Base-by-base conservation (phyloP, 2,888 invertebrate genomes). In the Caenorhabditis sp. region DNA sequence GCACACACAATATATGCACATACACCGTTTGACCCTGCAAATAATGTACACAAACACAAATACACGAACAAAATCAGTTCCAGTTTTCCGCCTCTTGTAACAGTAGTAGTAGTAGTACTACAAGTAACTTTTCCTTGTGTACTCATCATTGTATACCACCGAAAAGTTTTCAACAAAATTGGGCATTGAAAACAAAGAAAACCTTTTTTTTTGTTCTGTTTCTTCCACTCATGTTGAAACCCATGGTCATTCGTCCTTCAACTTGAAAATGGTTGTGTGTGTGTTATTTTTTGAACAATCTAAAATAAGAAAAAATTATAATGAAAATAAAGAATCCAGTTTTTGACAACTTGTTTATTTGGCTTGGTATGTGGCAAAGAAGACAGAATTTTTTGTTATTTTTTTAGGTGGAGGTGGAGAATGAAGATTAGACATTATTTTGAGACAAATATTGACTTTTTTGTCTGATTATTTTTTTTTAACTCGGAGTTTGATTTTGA, bases 1-100 rank as follows among this genome's bases (percentile, higher is more conserved):
- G 14, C 43, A 43, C 43, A 43, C 43, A 17, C 12, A 43, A 31
- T 31, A 10, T 14, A 43, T 14, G 17, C 17, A 43, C 23, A 52
- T 23, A 52, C 52, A 52, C 52, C 52, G 52, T 52, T 52, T 52
- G 52, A 52, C 52, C 52, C 52, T 20, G 43, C 43, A 43, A 43
- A 43, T 23, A 52, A 8, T 4, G 23, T 52, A 52, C 52, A 52
- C n/a, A 52, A 7, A 52, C 23, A 52, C 8, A 52, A 8, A 52
- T 23, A 52, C 21, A 20, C 31, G 31, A 31, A 31, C 31, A 31
- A 31, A 23, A 52, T n/a, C 52, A 52, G 52, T 52, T 52, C 52
- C 52, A 52, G 52, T 52, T 52, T 52, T 52, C 7, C 8, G 7
- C 21, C 21, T 12, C 23, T 23, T n/a, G 36, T 36, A 36, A 36